Evolutionary conservation across 2,888 invertebrate genomes (phyloP).

Genomic region (Scaeva pyrastri): DNA sequence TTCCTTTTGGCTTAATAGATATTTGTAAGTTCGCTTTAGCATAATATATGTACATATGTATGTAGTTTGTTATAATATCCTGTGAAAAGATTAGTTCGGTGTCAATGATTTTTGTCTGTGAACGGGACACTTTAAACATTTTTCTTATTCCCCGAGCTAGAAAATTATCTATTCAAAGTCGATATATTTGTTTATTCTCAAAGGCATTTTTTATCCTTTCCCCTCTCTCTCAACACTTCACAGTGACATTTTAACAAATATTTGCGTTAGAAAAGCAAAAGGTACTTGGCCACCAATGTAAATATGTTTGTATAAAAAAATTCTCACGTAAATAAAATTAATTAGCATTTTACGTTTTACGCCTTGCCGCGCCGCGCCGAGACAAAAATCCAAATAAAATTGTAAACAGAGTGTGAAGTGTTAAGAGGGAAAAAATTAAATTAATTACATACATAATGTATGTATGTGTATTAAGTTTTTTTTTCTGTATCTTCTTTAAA

Average conservation of each 20-base stretch:
- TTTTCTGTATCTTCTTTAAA: conserved; percentile 38
- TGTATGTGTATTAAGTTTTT: conserved; percentile 28
- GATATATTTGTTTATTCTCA: conserved; percentile 40
- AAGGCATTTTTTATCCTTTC: not conserved
- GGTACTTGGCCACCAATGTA: conserved; percentile 21
- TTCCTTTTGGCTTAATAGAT: too few species aligned
- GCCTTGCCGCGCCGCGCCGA: not conserved
- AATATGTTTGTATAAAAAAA: conserved; percentile 13
- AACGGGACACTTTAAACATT: not conserved
- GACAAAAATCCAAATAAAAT: not conserved
- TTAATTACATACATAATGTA: conserved; percentile 55
- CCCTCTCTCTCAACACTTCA: conserved; percentile 39
- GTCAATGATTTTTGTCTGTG: not conserved
- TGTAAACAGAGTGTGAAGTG: conserved; percentile 13
- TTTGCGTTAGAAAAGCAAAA: conserved; percentile 34
- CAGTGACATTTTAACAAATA: conserved; percentile 43
- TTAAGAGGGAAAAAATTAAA: conserved; percentile 51
- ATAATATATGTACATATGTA: too few species aligned
- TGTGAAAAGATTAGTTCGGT: too few species aligned
- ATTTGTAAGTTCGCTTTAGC: too few species aligned
- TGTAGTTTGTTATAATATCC: too few species aligned
- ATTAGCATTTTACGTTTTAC: conserved; percentile 50
- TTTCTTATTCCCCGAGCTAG: not conserved
- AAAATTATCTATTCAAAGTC: not conserved
- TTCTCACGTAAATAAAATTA: conserved; percentile 68